These are phyloP conservation scores for Paguma larvata DNA, from an alignment of 2,797 vertebrate genomes.

Conservation along the genomic window DNA sequence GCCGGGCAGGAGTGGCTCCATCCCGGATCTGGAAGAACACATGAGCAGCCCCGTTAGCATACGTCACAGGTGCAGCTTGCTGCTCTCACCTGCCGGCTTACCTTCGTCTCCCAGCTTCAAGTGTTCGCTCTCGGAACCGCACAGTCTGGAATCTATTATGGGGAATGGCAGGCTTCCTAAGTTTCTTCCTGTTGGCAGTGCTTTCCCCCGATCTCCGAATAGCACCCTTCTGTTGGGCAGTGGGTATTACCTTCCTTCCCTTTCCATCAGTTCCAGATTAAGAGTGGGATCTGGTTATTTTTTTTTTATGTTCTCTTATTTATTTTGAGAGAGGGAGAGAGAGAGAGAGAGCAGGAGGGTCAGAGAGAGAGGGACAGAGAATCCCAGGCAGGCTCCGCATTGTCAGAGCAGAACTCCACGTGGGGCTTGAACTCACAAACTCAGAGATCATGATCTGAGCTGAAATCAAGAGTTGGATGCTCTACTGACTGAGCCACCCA, in stretches of 20 bases:
- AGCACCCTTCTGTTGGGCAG: rapidly evolving
- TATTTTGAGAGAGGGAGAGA: no score
- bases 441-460: no score
- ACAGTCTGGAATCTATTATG: rapidly evolving
- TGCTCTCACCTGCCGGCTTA: not conserved
- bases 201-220: not conserved
- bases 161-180: no score
- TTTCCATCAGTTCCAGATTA: not conserved
- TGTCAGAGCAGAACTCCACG: no score
- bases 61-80: not conserved
- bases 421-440: no score
- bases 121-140: not conserved
- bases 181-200: not conserved
- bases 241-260: not conserved
- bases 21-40: not conserved
- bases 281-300: not conserved
- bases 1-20: not conserved
- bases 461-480: no score
- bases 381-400: no score
- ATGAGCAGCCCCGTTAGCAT: not conserved
- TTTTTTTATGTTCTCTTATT: no score
- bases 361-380: no score
- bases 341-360: no score
- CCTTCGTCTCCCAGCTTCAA: not conserved
- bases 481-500: no score